A percentile compares a stretch with the other conserved stretches of the same genome.
phyloP scores from a whole-genome alignment of 2,888 invertebrate genomes.

The Watsonalla cultraria region DNA sequence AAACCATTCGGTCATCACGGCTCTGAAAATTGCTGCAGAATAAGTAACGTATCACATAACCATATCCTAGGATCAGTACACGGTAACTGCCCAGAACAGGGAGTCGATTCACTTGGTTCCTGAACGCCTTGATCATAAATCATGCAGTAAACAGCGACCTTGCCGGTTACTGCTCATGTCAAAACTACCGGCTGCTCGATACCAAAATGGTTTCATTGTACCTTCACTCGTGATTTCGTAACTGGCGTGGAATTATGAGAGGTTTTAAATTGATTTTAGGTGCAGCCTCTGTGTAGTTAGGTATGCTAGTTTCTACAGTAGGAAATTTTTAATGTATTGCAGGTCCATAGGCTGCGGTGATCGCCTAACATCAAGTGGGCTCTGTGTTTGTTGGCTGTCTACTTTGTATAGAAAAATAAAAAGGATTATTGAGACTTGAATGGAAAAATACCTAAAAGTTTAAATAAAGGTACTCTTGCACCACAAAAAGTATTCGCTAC shows the following conservation, averaged over 20 bases:
- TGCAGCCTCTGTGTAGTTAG: too few relatives aligned
- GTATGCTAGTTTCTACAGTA: too few relatives aligned
- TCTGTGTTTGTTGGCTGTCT: too few relatives aligned
- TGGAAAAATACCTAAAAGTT: too few relatives aligned
- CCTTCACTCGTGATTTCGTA: background rate
- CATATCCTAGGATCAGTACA: slow-evolving; percentile 3
- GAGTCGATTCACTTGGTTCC: slow-evolving; percentile 4
- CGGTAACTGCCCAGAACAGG: slow-evolving; percentile 8
- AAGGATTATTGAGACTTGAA: too few relatives aligned
- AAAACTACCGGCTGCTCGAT: slow-evolving; percentile 8
- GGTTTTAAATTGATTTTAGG: background rate
- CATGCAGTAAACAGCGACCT: slow-evolving; percentile 9
- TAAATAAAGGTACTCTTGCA: too few relatives aligned
- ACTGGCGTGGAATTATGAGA: background rate
- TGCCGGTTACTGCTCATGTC: slow-evolving; percentile 9
- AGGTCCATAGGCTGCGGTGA: too few relatives aligned
- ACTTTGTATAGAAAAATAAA: too few relatives aligned
- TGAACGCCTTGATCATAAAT: slow-evolving; percentile 6
- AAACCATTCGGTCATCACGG: background rate
- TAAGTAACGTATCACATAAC: background rate
- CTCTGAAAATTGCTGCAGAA: background rate
- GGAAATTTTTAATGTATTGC: too few relatives aligned
- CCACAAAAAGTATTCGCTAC: too few relatives aligned
- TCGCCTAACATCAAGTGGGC: too few relatives aligned
- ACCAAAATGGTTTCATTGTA: background rate